A percentile compares a stretch with the other conserved stretches of the same genome.
Conservation (phyloP, 1,140 invertebrate species). For the Zaprionus ornatus region DNA sequence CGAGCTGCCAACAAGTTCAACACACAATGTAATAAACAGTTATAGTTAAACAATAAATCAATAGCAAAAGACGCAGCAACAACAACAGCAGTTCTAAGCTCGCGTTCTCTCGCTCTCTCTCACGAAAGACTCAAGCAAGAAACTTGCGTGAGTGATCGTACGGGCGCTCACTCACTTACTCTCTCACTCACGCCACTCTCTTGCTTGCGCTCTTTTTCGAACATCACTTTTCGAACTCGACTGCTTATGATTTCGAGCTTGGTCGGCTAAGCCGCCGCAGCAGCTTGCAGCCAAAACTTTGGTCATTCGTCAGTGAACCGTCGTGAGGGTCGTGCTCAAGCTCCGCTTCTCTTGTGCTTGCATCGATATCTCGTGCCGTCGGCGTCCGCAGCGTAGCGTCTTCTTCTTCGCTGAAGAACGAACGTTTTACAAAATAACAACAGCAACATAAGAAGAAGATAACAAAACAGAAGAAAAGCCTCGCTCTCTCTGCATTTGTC, state of each 20-base stretch:
- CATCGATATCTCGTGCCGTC: constrained; percentile 2
- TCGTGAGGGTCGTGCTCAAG: constrained; percentile 51
- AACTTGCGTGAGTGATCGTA: constrained; percentile 35
- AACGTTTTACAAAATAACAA: constrained; percentile 60
- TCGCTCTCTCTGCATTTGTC: constrained; percentile 21
- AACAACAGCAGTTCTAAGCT: constrained; percentile 51
- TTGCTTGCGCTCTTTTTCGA: neutral
- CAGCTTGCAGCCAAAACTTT: constrained; percentile 60
- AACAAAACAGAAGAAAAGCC: constrained; percentile 8
- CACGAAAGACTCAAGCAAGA: constrained; percentile 47
- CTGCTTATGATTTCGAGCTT: constrained; percentile 57
- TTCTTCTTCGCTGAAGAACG: constrained; percentile 76
- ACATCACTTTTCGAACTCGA: constrained; percentile 52
- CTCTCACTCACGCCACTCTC: neutral
- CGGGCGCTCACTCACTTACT: constrained; percentile 6
- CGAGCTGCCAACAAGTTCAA: constrained; percentile 39
- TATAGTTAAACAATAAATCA: constrained; percentile 76
- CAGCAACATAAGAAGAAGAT: neutral
- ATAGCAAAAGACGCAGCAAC: constrained; percentile 29
- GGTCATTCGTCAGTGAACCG: constrained; percentile 67
- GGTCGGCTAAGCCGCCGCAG: constrained; percentile 6
- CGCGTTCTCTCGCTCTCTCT: neutral
- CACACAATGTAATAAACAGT: constrained; percentile 75
- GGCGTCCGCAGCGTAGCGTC: constrained; percentile 33
- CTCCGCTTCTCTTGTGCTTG: constrained; percentile 21